phyloP scores from a whole-genome alignment of 2,113 vertebrate species.

The Phoxinus phoxinus region DNA sequence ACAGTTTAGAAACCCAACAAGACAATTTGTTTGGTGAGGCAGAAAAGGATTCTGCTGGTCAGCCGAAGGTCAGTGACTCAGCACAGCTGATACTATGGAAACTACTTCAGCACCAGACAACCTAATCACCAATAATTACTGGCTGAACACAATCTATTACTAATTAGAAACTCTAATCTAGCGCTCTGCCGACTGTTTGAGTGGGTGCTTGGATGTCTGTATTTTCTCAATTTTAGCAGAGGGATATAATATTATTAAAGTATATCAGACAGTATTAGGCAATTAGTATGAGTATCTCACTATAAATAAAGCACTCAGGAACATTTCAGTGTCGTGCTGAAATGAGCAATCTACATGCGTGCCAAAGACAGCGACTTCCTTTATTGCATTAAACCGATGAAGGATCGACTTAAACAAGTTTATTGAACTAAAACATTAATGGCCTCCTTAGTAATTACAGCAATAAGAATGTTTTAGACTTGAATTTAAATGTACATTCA shows the following conservation, averaged over 20 bases:
- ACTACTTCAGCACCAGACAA: slow-evolving; percentile 22
- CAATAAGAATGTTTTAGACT: background rate
- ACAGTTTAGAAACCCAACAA: slow-evolving; percentile 14
- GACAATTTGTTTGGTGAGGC: slow-evolving; percentile 11
- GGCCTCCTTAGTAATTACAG: slow-evolving; percentile 31
- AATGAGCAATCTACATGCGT: slow-evolving; percentile 12
- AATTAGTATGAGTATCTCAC: background rate
- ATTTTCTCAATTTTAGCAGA: background rate
- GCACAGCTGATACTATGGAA: slow-evolving; percentile 3
- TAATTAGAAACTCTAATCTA: slow-evolving; percentile 37
- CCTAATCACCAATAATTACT: slow-evolving; percentile 35
- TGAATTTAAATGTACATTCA: background rate
- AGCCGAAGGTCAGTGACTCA: slow-evolving; percentile 25
- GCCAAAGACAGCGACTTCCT: slow-evolving; percentile 7
- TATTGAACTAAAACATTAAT: slow-evolving; percentile 45
- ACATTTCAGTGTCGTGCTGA: background rate
- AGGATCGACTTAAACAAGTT: slow-evolving; percentile 35
- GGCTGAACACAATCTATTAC: slow-evolving; percentile 13
- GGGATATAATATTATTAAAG: background rate
- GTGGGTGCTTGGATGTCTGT: background rate
- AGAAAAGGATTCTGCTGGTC: slow-evolving; percentile 28
- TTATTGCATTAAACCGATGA: slow-evolving; percentile 28
- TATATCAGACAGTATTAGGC: background rate
- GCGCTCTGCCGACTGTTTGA: background rate
- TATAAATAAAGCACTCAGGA: background rate